Evolutionary conservation across 2,113 vertebrate species (phyloP), one percentile per base, ranked within the genome.

Genomic region (Silurus meridionalis): DNA sequence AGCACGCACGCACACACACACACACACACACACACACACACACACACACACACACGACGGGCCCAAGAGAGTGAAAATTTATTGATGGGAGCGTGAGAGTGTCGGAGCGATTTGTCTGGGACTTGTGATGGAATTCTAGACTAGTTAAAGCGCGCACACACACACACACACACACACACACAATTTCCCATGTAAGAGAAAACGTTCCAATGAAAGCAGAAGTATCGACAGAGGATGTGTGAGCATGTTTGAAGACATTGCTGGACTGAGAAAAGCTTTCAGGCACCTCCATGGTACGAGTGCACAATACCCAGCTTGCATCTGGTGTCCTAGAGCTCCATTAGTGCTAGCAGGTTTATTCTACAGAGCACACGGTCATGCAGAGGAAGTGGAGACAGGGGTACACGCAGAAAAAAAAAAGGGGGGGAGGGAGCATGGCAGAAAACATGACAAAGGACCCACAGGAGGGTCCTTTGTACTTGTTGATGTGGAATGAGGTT

Each of bases 401-500:
- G 72, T 72, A 71, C 71, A 83, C 13, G 74, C 61, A 75, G 19
- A 8, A 80, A 52, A 80, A 52, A 75, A 25, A 78, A 17, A 28
- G 37, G 28, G 17, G 2, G 19, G 9, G 55, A 23, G 25, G 10
- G 25, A 11, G 61, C 9, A 86, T 28, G 25, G 64, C 21, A 66
- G 57, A 60, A 50, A 55, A 83, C 57, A 88, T 23, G 83, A 87
- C 19, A 74, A 67, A 83, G 78, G 78, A 63, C 57, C 63, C 60
- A 66, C 25, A 48, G 58, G 61, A 64, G 69, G 11, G 23, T 82
- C 81, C 86, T 89, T 86, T 89, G 87, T 89, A 87, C 87, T 77
- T 61, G 23, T 37, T 60, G 83, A 84, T 19, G 75, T 86, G 79
- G 80, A 89, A 84, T 84, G 83, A 83, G 74, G 63, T 85, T 89